Conservation (phyloP, 2,888 invertebrate genomes). For the Chrysina gloriosa region DNA sequence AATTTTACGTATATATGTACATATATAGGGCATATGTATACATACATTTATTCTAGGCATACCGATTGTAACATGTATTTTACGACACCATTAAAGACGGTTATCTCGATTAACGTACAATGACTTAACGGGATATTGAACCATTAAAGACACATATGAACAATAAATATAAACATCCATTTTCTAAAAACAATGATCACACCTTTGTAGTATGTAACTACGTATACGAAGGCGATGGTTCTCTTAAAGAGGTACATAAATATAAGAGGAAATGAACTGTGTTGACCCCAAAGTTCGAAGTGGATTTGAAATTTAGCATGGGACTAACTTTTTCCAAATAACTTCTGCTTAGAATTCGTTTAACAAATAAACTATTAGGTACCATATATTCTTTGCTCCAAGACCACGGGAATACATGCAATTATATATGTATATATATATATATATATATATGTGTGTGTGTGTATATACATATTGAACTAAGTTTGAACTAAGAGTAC, state of each 20-base stretch:
- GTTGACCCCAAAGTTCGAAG: conserved; percentile 38
- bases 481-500: no score
- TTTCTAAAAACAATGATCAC: conserved; percentile 10
- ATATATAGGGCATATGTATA: no score
- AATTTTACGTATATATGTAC: no score
- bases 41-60: no score
- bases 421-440: no score
- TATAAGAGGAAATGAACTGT: conserved; percentile 36
- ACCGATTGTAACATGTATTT: background rate
- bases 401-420: no score
- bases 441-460: no score
- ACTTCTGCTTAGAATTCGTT: background rate
- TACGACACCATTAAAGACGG: background rate
- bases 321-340: conserved; percentile 12
- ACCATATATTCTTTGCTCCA: background rate
- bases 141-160: background rate
- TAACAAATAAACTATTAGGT: background rate
- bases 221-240: background rate
- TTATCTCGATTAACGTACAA: background rate
- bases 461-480: no score
- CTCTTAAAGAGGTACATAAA: conserved; percentile 23
- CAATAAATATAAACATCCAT: background rate
- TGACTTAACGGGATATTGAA: background rate
- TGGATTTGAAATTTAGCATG: conserved; percentile 30
- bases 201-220: background rate